Percentiles rank a stretch among this genome's conserved stretches.
These are phyloP conservation scores for Pelmatolapia mariae DNA, from an alignment of 2,113 vertebrate genomes.

Conservation along the genomic window DNA sequence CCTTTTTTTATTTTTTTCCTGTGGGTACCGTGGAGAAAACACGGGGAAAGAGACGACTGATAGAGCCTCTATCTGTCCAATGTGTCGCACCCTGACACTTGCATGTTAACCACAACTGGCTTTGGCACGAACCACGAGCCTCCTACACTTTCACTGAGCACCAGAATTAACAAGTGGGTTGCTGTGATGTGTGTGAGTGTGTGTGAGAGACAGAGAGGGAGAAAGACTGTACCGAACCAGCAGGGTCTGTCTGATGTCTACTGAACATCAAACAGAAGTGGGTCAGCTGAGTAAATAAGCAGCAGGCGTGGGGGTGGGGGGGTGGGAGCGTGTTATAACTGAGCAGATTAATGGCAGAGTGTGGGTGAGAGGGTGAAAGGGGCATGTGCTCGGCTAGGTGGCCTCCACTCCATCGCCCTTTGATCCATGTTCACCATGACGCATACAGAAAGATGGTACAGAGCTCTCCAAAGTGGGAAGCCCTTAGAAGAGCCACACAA, in stretches of 20 bases:
- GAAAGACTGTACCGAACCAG: conserved; percentile 4
- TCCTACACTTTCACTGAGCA: conserved; percentile 37
- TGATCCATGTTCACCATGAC: conserved; percentile 47
- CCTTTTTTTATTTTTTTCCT: conserved; percentile 34
- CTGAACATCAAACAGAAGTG: conserved; percentile 58
- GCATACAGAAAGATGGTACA: conserved; percentile 19
- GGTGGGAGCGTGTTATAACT: conserved; percentile 10
- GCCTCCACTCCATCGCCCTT: conserved; percentile 41
- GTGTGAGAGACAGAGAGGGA: not conserved
- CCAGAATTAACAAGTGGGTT: conserved; percentile 35
- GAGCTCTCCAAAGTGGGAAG: conserved; percentile 32
- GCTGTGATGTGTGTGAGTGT: not conserved
- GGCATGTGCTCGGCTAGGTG: conserved; percentile 34
- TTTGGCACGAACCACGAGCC: conserved; percentile 57
- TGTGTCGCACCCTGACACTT: conserved; percentile 46
- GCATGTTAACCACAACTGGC: conserved; percentile 48
- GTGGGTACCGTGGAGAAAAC: conserved; percentile 34
- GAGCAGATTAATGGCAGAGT: conserved; percentile 57
- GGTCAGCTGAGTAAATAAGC: conserved; percentile 69
- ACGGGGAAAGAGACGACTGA: conserved; percentile 39
- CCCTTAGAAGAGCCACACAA: conserved; percentile 49
- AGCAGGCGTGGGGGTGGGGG: not conserved
- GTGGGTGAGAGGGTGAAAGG: conserved; percentile 67
- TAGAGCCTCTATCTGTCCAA: conserved; percentile 54
- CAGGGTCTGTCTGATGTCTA: conserved; percentile 17